Evolutionary conservation across 2,113 vertebrate genomes (phyloP).

Genomic region (Chinchilla lanigera): DNA sequence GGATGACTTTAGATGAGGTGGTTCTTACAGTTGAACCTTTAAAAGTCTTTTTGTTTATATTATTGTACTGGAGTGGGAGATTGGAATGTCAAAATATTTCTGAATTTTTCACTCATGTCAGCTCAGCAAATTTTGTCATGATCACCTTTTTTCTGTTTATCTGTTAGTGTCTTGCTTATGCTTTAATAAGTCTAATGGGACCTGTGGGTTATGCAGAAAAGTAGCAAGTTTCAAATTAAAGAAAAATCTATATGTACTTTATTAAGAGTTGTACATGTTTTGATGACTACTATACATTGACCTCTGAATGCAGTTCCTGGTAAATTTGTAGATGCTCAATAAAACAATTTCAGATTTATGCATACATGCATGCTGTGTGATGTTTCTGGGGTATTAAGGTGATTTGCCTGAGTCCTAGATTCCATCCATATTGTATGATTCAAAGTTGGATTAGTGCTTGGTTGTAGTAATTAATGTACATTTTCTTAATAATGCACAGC

Average conservation of each 20-base stretch:
- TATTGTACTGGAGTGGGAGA: conserved; percentile 45
- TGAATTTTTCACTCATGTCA: conserved; percentile 23
- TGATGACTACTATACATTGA: not conserved
- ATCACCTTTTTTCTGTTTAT: conserved; percentile 34
- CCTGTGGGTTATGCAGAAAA: not conserved
- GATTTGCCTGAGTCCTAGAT: not conserved
- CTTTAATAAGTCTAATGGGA: conserved; percentile 49
- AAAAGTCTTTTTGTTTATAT: not conserved
- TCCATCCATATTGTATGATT: not conserved
- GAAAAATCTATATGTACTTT: not conserved
- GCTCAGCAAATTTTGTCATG: conserved; percentile 29
- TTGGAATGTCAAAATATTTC: conserved; percentile 1
- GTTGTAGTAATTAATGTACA: not conserved
- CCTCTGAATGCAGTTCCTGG: not conserved
- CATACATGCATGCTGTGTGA: not conserved
- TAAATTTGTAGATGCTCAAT: conserved; percentile 2
- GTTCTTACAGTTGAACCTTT: not conserved
- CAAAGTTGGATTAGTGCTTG: not conserved
- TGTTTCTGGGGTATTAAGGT: not conserved
- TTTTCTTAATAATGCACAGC: not conserved
- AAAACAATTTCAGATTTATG: not conserved
- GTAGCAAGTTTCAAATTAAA: conserved; percentile 49
- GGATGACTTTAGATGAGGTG: not conserved
- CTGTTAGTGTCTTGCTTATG: not conserved
- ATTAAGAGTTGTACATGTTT: conserved; percentile 14